A percentile compares a stretch with the other conserved stretches of the same genome.
These are phyloP conservation scores for Lepisosteus oculatus DNA, from an alignment of 2,113 vertebrate species.

Conservation along the genomic window DNA sequence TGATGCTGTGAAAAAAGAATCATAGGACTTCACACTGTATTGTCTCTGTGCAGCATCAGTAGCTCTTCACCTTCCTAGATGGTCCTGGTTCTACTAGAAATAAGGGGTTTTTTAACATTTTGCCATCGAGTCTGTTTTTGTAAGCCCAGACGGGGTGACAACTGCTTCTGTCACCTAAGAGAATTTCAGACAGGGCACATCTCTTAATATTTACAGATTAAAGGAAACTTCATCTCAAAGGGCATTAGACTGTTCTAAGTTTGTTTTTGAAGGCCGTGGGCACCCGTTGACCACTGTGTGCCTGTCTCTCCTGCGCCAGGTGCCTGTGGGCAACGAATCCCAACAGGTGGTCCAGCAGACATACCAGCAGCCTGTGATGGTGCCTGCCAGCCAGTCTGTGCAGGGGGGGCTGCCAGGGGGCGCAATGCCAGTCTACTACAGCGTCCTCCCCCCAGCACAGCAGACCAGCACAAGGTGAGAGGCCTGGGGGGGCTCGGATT, in stretches of 20 bases:
- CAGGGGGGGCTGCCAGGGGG: slow-evolving; percentile 78
- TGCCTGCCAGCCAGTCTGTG: slow-evolving; percentile 90
- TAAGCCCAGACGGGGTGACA: too few species aligned
- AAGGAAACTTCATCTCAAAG: too few species aligned
- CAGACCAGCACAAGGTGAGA: slow-evolving; percentile 90
- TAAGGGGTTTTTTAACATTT: too few species aligned
- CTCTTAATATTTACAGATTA: too few species aligned
- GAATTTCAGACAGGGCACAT: too few species aligned
- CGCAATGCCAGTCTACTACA: slow-evolving; percentile 91
- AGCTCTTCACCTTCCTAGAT: too few species aligned
- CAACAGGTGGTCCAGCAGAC: slow-evolving; percentile 89
- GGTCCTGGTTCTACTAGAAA: too few species aligned
- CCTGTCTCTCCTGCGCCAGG: slow-evolving; percentile 57
- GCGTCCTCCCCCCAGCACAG: slow-evolving; percentile 88
- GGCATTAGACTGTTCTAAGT: too few species aligned
- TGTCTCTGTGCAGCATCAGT: too few species aligned
- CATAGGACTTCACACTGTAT: too few species aligned
- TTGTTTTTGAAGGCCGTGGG: background rate
- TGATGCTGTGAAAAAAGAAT: too few species aligned
- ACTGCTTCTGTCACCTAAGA: background rate
- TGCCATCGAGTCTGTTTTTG: too few species aligned
- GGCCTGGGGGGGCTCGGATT: background rate
- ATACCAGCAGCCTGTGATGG: slow-evolving; percentile 93
- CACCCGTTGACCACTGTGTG: background rate
- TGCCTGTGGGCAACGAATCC: slow-evolving; percentile 88